These are phyloP conservation scores for Luidia sarsii DNA, from an alignment of 53 echinoderm and acorn worm genomes.

Conservation along the genomic window DNA sequence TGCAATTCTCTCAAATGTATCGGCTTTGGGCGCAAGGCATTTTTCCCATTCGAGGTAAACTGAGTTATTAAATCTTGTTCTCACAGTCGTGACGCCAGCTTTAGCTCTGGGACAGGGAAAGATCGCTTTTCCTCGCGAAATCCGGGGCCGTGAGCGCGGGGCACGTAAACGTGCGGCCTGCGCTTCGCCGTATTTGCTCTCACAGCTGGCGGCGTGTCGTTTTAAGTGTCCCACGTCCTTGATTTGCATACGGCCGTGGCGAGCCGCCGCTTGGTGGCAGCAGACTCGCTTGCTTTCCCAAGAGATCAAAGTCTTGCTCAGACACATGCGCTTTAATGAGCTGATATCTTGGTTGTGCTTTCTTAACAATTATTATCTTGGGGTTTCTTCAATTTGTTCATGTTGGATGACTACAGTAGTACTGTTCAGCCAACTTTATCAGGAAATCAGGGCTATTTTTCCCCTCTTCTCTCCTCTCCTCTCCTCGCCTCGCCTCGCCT, in stretches of 20 bases:
- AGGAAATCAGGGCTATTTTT: too few relatives aligned
- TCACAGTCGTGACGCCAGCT: slow-evolving; percentile 47
- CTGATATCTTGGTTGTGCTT: too few relatives aligned
- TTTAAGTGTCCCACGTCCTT: background rate
- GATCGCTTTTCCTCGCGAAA: slow-evolving; percentile 48
- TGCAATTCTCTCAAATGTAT: slow-evolving; percentile 50
- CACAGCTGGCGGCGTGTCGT: background rate
- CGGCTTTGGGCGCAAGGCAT: slow-evolving; percentile 17
- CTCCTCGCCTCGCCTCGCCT: too few relatives aligned
- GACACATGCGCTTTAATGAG: slow-evolving; percentile 6
- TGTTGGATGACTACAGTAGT: too few relatives aligned
- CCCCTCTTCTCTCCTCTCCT: too few relatives aligned
- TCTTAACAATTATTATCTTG: too few relatives aligned
- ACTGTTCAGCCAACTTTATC: too few relatives aligned
- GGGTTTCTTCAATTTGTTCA: too few relatives aligned
- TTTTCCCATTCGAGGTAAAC: slow-evolving; percentile 39
- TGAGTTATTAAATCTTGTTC: slow-evolving; percentile 43
- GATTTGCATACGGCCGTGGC: background rate
- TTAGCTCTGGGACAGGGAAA: slow-evolving; percentile 42
- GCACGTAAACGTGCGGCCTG: too few relatives aligned
- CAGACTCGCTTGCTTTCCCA: too few relatives aligned
- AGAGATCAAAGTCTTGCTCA: too few relatives aligned
- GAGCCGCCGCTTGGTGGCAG: too few relatives aligned
- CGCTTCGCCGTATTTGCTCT: background rate
- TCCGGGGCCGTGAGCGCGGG: slow-evolving; percentile 8